Base-by-base conservation (phyloP, 1,140 invertebrate genomes). In the Dreissena rostriformis region DNA sequence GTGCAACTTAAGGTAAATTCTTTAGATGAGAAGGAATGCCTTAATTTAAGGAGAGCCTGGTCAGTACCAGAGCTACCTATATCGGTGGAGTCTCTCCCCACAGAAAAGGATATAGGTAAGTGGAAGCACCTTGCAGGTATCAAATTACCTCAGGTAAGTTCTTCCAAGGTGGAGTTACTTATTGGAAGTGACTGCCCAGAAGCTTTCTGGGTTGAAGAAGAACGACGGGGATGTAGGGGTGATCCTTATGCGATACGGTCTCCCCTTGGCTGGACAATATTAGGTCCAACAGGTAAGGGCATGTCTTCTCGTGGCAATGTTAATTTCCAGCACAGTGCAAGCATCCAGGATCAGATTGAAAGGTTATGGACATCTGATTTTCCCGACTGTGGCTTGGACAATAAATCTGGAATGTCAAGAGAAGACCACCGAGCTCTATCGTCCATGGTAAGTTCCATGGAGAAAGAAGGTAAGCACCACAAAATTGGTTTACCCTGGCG, bases 171-270 rank as follows among this genome's bases (percentile, higher is more conserved):
- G 22, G 57, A 74, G 52, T 52, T 76, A 26, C 61, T 76, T 14
- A 63, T 77, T 10, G 75, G 75, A 7, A 67, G 75, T 39, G 63
- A 67, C 75, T 24, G 29, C 17, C 75, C 75, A 66, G 80, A 52
- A 1, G 75, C 49, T 12, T 77, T 77, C 63, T 77, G 75, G 75
- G 75, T 77, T 10, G 75, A 77, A 29, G 63, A 77, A 5, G 14
- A 67, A 63, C 19, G 73, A 19, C 51, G 24, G 14, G 73, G 73
- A 10, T 39, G 65, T 1, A 75, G 55, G 65, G 73, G 73, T 29
- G 73, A 75, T 26, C 73, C 53, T 19, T 75, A 28, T 75, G 26
- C 73, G 17, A 63, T 75, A 55, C 15, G 26, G 52, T 63, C 55
- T 15, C 39, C 65, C 4, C 19, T 75, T 39, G 55, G 73, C 11